Percentiles rank a stretch among this genome's conserved stretches.
Conservation (phyloP, 2,113 vertebrate species). For the Rana temporaria region DNA sequence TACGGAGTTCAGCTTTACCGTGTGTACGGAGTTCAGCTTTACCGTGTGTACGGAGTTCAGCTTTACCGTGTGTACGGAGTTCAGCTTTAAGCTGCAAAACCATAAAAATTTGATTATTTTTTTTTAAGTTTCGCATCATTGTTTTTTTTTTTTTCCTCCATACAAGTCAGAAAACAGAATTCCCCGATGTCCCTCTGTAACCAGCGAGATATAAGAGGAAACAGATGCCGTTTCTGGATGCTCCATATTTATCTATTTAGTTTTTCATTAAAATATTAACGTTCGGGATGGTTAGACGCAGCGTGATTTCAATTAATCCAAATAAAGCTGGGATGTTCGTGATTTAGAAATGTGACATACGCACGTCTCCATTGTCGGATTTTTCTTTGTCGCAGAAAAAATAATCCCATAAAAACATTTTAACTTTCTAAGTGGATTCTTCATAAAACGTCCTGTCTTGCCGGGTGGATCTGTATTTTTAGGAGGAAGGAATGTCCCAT, state of each 20-base stretch:
- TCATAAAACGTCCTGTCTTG: background rate
- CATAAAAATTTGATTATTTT: no score
- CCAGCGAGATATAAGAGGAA: background rate
- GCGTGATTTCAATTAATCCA: background rate
- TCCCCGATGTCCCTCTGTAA: background rate
- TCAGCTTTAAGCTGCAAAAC: no score
- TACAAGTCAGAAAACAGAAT: constrained; percentile 11
- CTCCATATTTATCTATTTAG: background rate
- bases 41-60: no score
- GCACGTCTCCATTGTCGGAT: background rate
- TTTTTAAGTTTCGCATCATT: no score
- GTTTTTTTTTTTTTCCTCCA: no score
- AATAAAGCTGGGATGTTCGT: background rate
- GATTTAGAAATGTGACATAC: background rate
- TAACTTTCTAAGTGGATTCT: background rate
- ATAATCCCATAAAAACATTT: background rate
- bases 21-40: no score
- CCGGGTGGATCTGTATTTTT: no score
- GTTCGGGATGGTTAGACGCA: background rate
- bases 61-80: no score
- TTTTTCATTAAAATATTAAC: background rate
- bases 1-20: no score
- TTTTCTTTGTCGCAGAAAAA: background rate
- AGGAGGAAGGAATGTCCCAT: no score
- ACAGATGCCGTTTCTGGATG: background rate